Evolutionary conservation across 2,797 vertebrate genomes (phyloP), one percentile per base, ranked within the genome.

Genomic region (Sciurus vulgaris): DNA sequence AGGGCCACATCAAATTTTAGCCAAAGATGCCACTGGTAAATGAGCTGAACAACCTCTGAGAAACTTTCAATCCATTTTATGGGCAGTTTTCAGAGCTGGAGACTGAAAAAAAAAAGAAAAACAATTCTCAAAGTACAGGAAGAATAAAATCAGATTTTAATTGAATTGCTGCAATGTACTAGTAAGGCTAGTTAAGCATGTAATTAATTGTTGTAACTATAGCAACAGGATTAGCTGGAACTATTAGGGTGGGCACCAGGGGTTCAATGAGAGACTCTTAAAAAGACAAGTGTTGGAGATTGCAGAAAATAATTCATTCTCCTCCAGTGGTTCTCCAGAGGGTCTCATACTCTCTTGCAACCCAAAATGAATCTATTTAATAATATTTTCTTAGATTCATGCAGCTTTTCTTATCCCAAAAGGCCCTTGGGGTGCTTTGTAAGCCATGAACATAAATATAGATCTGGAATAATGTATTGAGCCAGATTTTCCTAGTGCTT

Each of bases 121-220:
- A 51, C 20, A 41, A 4, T 49, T 41, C 28, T 70, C 22, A 79
- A 93, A 90, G 33, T 79, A 88, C 38, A 95, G 77, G 81, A 92
- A 96, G 96, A 85, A 89, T 89, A 81, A 95, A 95, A 91, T 96
- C 95, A 95, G 93, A 95, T 97, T 97, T 95, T 96, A 98, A 97
- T 96, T 97, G 95, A 97, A 96, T 95, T 67, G 74, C 95, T 76
- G 59, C 59, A 73, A 38, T 89, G 73, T 91, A 94, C 88, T 93
- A 89, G 97, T 97, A 95, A 96, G 97, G 95, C 97, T 97, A 96
- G 97, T 97, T 97, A 97, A 93, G 92, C 93, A 89, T 93, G 91
- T 96, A 97, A 98, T 97, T 97, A 97, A 97, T 98, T 97, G 95
- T 92, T 95, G 97, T 97, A 96, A 89, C 97, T 89, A 97, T 97